Evolutionary conservation across 2,113 vertebrate genomes (phyloP).

Genomic region (Dicaeum eximium): DNA sequence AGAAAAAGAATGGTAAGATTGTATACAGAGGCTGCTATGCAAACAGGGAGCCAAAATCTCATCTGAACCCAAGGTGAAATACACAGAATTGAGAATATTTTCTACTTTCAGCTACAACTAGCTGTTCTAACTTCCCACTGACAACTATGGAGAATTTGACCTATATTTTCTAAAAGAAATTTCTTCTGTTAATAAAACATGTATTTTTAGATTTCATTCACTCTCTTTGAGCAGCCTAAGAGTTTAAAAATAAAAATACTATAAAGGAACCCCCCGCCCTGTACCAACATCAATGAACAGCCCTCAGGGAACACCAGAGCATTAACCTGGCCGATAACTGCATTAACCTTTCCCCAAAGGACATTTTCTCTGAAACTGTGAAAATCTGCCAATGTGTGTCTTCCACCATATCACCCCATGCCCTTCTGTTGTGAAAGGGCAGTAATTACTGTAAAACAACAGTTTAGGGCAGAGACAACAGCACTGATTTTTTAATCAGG

Average conservation of each 20-base stretch:
- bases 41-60: neutral
- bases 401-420: neutral
- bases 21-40: neutral
- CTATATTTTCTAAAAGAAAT: neutral
- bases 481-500: neutral
- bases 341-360: slow-evolving; percentile 46
- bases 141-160: neutral
- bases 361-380: slow-evolving; percentile 26
- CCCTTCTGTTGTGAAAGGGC: slow-evolving; percentile 8
- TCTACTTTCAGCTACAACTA: neutral
- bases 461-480: neutral
- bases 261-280: neutral
- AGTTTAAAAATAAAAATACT: slow-evolving; percentile 10
- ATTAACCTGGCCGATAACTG: neutral
- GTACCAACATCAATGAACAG: neutral
- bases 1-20: neutral
- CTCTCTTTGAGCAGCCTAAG: neutral
- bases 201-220: slow-evolving; percentile 38
- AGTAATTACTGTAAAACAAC: slow-evolving; percentile 39
- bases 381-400: slow-evolving; percentile 44
- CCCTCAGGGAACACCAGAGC: neutral
- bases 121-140: neutral
- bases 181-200: neutral
- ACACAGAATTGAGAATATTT: neutral
- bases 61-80: neutral